A percentile compares a stretch with the other conserved stretches of the same genome.
These are phyloP conservation scores for Monochamus alternatus DNA, from an alignment of 2,888 invertebrate genomes.

Conservation along the genomic window DNA sequence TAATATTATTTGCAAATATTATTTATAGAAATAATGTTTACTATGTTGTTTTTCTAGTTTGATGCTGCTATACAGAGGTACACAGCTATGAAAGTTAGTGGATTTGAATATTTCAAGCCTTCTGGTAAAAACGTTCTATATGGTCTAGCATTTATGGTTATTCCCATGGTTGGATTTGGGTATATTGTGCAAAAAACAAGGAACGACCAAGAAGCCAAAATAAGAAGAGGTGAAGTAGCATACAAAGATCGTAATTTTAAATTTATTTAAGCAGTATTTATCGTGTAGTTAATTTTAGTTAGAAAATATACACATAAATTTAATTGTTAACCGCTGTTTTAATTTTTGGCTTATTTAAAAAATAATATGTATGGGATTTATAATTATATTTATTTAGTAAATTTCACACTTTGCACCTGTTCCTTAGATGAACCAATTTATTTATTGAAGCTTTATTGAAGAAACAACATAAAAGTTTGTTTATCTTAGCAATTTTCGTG, in stretches of 20 bases:
- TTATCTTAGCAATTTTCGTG: too few species aligned
- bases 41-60: conserved; percentile 75
- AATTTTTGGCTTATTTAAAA: too few species aligned
- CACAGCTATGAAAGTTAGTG: conserved; percentile 79
- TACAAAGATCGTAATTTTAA: conserved; percentile 84
- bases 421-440: too few species aligned
- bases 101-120: conserved; percentile 80
- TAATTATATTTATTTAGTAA: too few species aligned
- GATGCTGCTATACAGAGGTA: conserved; percentile 86
- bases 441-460: too few species aligned
- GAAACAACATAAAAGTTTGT: too few species aligned
- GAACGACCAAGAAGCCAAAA: conserved; percentile 73
- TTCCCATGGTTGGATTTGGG: conserved; percentile 75
- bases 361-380: too few species aligned
- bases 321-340: neutral
- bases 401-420: too few species aligned
- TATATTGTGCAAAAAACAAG: conserved; percentile 74
- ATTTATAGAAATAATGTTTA: conserved; percentile 34
- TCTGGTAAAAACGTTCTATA: conserved; percentile 70
- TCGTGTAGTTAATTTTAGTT: conserved; percentile 76
- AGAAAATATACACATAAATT: conserved; percentile 62
- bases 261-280: conserved; percentile 73
- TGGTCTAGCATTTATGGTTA: conserved; percentile 70
- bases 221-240: conserved; percentile 81
- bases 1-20: too few species aligned